A percentile compares a stretch with the other conserved stretches of the same genome.
These are phyloP conservation scores for Heliconius aoede DNA, from an alignment of 2,888 invertebrate species.

Conservation along the genomic window DNA sequence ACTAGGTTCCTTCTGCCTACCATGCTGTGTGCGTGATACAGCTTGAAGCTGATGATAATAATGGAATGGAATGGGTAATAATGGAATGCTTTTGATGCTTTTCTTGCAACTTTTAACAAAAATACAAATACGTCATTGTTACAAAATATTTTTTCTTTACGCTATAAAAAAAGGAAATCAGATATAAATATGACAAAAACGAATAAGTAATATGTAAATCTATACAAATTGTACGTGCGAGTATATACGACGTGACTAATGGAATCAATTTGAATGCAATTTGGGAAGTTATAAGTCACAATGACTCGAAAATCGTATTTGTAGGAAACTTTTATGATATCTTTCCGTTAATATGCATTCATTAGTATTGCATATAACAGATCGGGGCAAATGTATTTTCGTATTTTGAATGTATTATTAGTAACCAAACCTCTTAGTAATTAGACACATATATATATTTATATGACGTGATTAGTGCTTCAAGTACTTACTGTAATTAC, in stretches of 20 bases:
- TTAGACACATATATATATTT: too few relatives aligned
- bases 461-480: constrained; percentile 15
- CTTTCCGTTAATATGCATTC: constrained; percentile 20
- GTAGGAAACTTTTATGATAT: constrained; percentile 22
- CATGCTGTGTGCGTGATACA: too few relatives aligned
- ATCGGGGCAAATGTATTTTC: too few relatives aligned
- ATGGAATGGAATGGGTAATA: too few relatives aligned
- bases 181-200: constrained; percentile 15
- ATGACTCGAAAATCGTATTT: constrained; percentile 20
- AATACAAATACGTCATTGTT: too few relatives aligned
- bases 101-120: too few relatives aligned
- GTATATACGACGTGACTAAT: constrained; percentile 15
- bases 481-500: constrained; percentile 12
- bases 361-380: neutral
- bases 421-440: too few relatives aligned
- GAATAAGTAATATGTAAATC: constrained; percentile 21
- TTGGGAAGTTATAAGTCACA: constrained; percentile 28
- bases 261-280: constrained; percentile 30
- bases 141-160: neutral
- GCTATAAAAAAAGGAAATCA: constrained; percentile 2
- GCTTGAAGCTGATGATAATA: too few relatives aligned
- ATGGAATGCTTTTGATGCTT: too few relatives aligned
- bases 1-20: too few relatives aligned
- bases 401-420: too few relatives aligned
- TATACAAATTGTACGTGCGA: constrained; percentile 10